Evolutionary conservation across 1,140 invertebrate species (phyloP), one percentile per base, ranked within the genome.

Genomic region (Pantala flavescens): DNA sequence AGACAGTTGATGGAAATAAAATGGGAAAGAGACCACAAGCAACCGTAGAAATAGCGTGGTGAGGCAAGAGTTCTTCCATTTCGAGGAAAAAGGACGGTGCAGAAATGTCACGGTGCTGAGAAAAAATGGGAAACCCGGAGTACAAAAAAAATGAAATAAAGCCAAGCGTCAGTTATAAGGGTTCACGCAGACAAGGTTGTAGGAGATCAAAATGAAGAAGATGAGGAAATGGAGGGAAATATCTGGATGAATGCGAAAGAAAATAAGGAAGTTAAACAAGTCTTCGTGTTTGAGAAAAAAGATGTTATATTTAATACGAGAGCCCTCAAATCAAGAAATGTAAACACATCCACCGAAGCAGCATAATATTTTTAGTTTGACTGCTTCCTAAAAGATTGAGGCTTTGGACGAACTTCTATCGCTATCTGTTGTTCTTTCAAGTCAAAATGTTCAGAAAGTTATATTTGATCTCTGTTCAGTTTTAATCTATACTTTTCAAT

Each of bases 131-230:
- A 19, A 21, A 14, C 49, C 12, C 3, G 49, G 49, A 63, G 3
- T 3, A 63, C 1, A 21, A 21, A 63, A 63, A 3, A 12, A 14
- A 63, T 21, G 49, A 63, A 63, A 63, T 3, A 21, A 63, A 63
- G 49, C 49, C 49, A 63, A 21, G 49, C 49, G 49, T 63, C 49
- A 63, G 49, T 63, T 63, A 63, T 63, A 63, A 63, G 49, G 49
- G n/a, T 12, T 63, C 49, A 21, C 3, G 49, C 5, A 63, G 49
- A 21, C 49, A 63, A 63, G 49, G 49, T 63, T 63, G n/a, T 3
- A 63, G 49, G 49, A 63, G n/a, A 19, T 63, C 3, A 21, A 12
- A 63, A 63, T 63, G 49, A 21, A 63, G 49, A 21, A 63, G 49
- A 16, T 63, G 49, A 19, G 49, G 5, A 21, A 63, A 21, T 63